phyloP scores from a whole-genome alignment of 2,797 vertebrate genomes.

The Coranthus polyacanthus region DNA sequence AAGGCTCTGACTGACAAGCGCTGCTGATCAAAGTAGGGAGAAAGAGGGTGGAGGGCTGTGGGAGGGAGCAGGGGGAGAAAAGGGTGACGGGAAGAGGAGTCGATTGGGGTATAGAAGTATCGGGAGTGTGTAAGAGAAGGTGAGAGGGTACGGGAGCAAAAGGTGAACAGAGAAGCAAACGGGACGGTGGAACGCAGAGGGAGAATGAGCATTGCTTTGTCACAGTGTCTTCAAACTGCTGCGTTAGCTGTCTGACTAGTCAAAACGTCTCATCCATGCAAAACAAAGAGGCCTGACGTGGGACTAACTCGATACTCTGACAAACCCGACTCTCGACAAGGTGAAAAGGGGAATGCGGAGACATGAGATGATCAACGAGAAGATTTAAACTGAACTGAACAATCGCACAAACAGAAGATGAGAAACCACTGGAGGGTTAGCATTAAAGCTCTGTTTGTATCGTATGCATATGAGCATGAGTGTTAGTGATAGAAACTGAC shows the following conservation, averaged over 20 bases:
- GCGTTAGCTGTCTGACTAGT: constrained; percentile 59
- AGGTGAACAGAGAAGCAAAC: constrained; percentile 42
- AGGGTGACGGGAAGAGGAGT: constrained; percentile 12
- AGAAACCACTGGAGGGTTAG: constrained; percentile 9
- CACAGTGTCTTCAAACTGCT: constrained; percentile 66
- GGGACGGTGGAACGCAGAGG: constrained; percentile 24
- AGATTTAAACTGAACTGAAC: constrained; percentile 48
- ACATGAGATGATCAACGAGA: constrained; percentile 47
- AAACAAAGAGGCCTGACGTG: constrained; percentile 57
- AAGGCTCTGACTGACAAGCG: constrained; percentile 60
- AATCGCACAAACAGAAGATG: constrained; percentile 35
- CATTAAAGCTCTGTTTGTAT: constrained; percentile 2
- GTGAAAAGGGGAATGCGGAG: constrained; percentile 53
- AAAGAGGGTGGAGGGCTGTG: background rate
- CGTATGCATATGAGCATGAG: background rate
- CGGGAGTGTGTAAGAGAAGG: constrained; percentile 2
- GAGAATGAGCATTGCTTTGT: constrained; percentile 24
- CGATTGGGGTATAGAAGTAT: constrained; percentile 16
- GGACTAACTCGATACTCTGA: constrained; percentile 50
- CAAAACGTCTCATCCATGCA: constrained; percentile 43
- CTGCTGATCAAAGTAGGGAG: constrained; percentile 59
- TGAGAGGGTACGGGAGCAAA: constrained; percentile 27
- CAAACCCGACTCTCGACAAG: constrained; percentile 47
- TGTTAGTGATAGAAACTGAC: background rate
- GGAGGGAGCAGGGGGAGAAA: background rate